phyloP scores from a whole-genome alignment of 2,888 invertebrate species.

The Shargacucullia verbasci region DNA sequence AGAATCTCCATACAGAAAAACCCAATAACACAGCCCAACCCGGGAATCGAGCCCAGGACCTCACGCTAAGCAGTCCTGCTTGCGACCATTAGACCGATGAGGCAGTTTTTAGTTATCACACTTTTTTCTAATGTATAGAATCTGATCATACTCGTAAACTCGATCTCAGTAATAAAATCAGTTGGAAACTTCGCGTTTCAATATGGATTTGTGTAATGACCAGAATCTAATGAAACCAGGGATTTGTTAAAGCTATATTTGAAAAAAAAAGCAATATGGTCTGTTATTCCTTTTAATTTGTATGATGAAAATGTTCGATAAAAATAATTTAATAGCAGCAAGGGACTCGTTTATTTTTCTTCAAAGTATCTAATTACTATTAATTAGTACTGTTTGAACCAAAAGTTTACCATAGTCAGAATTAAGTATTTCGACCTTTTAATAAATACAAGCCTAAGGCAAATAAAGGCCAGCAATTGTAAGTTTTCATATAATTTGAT shows the following conservation, averaged over 20 bases:
- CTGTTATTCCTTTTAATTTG: no score
- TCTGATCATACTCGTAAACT: no score
- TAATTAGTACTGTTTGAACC: not conserved
- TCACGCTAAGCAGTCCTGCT: no score
- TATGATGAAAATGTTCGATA: not conserved
- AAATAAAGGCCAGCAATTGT: conserved; percentile 19
- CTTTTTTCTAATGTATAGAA: no score
- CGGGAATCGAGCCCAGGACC: no score
- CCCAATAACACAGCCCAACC: no score
- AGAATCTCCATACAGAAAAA: no score
- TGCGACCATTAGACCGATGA: no score
- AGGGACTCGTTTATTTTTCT: not conserved
- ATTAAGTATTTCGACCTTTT: conserved; percentile 16
- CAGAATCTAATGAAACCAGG: no score
- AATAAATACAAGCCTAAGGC: not conserved
- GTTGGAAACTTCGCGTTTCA: not conserved
- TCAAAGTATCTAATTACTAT: not conserved
- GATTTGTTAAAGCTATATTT: conserved; percentile 1
- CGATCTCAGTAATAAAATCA: no score
- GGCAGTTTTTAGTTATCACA: no score
- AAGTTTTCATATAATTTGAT: conserved; percentile 37
- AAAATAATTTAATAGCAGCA: conserved; percentile 14
- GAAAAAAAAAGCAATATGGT: not conserved
- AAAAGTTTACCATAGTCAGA: not conserved
- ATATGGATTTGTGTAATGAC: no score